These are phyloP conservation scores for Montipora foliosa DNA, from an alignment of 64 coral and sea anemone genomes.

Conservation along the genomic window DNA sequence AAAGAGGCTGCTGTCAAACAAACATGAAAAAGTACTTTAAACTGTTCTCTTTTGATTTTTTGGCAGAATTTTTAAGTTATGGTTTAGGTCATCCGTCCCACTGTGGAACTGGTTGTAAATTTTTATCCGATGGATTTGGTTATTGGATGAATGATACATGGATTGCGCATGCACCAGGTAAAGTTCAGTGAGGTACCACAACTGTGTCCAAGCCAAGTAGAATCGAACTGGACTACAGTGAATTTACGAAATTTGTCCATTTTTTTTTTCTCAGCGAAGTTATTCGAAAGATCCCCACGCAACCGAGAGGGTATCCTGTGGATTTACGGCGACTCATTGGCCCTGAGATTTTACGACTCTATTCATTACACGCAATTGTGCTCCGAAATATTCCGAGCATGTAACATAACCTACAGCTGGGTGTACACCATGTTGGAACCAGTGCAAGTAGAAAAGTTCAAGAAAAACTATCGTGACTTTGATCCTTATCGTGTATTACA, in stretches of 20 bases:
- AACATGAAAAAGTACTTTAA: too few relatives aligned
- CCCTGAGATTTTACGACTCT: conserved; percentile 65
- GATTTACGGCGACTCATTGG: conserved; percentile 86
- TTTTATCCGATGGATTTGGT: conserved; percentile 59
- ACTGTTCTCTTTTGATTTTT: background rate
- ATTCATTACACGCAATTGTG: conserved; percentile 58
- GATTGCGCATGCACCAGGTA: conserved; percentile 45
- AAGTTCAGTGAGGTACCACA: background rate
- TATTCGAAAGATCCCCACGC: conserved; percentile 48
- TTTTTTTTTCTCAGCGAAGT: conserved; percentile 21
- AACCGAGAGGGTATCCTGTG: conserved; percentile 64
- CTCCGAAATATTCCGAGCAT: conserved; percentile 46
- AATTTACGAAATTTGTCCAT: background rate
- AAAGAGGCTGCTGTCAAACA: too few relatives aligned
- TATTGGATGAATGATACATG: conserved; percentile 54
- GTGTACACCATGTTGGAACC: conserved; percentile 78
- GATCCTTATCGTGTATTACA: conserved; percentile 57
- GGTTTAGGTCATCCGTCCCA: conserved; percentile 11
- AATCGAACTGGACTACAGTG: background rate
- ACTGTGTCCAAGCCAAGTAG: background rate
- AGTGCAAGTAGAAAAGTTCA: conserved; percentile 47
- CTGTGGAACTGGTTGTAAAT: conserved; percentile 43
- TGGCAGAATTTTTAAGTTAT: conserved; percentile 38
- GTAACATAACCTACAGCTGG: conserved; percentile 79
- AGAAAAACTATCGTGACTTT: conserved; percentile 70